phyloP scores from a whole-genome alignment of 2,113 vertebrate species.

The Furnarius figulus region DNA sequence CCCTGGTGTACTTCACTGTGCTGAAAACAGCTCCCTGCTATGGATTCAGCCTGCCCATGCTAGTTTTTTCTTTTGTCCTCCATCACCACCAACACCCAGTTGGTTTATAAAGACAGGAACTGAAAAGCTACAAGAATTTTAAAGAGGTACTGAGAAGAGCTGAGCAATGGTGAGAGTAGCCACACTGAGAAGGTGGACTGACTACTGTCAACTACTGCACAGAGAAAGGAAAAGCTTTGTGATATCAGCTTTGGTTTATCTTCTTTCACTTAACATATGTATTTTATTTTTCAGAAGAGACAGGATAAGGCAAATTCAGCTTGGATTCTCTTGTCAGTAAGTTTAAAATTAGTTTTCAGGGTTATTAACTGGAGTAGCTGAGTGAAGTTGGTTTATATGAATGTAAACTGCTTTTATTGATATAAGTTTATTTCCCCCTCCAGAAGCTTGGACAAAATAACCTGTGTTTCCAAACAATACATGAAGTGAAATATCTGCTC shows the following conservation, averaged over 20 bases:
- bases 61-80: neutral
- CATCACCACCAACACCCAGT: neutral
- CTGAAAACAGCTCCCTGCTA: neutral
- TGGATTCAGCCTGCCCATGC: neutral
- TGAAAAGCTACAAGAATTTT: neutral
- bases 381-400: neutral
- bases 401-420: neutral
- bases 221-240: neutral
- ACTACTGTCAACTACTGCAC: neutral
- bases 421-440: neutral
- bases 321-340: neutral
- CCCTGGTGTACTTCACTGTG: neutral
- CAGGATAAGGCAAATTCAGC: neutral
- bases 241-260: neutral
- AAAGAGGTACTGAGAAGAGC: neutral
- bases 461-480: neutral
- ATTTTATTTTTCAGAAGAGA: neutral
- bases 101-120: neutral
- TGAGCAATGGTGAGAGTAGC: neutral
- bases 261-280: neutral
- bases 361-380: neutral
- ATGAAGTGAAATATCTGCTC: neutral
- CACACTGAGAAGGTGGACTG: neutral
- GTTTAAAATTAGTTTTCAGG: neutral
- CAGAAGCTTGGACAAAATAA: neutral